Evolutionary conservation across 2,797 vertebrate genomes (phyloP).

Genomic region (Enteromius afrohamiltoni): DNA sequence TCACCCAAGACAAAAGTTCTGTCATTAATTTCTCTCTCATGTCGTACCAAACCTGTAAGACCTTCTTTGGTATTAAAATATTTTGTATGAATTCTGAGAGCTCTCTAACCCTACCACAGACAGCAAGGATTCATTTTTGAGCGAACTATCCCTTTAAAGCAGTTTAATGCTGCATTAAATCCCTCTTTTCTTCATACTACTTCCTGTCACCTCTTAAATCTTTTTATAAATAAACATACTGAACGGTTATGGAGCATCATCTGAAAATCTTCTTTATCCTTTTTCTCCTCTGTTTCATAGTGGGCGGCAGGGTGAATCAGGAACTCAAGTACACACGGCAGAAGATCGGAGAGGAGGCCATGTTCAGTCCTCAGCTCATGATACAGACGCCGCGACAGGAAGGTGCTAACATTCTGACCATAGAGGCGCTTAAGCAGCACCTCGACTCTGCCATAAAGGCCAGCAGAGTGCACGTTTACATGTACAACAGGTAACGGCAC

Average conservation of each 20-base stretch:
- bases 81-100: no score
- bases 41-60: background rate
- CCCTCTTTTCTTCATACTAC: background rate
- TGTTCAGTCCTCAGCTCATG: slow-evolving; percentile 99
- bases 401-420: slow-evolving; percentile 89
- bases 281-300: slow-evolving; percentile 67
- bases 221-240: background rate
- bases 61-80: background rate
- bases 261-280: background rate
- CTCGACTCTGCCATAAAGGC: slow-evolving; percentile 93
- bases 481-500: slow-evolving; percentile 89
- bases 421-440: slow-evolving; percentile 92
- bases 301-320: slow-evolving; percentile 95
- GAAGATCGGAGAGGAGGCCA: slow-evolving; percentile 98
- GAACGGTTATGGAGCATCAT: background rate
- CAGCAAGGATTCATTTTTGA: background rate
- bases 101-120: no score
- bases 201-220: background rate
- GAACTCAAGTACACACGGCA: slow-evolving; percentile 97
- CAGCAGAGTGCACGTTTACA: slow-evolving; percentile 94
- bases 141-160: background rate
- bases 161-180: background rate
- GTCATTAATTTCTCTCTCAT: background rate
- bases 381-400: slow-evolving; percentile 96
- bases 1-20: no score